Base-by-base conservation (phyloP, 1,140 invertebrate genomes). In the Calosoma granatense region DNA sequence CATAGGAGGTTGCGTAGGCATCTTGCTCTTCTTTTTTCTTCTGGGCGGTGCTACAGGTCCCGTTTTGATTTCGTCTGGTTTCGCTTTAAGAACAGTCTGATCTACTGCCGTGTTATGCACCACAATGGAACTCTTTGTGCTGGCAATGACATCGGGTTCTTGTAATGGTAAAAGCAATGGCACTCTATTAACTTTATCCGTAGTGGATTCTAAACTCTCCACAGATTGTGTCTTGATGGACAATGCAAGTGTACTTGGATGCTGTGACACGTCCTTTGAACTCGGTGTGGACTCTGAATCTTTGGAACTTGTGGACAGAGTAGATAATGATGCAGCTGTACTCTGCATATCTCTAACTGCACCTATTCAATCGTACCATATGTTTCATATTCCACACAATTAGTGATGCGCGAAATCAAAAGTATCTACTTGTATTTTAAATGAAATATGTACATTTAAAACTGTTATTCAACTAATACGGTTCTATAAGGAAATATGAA, bases 121-220 rank as follows among this genome's bases (percentile, higher is more conserved):
- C 15, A 56, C 41, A 59, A n/a, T 60, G 21, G 66, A 67, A 2
- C 80, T 81, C 75, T 95, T 95, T 56, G 92, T 93, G 73, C 92
- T 95, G 52, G 90, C 89, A 58, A 97, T 92, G 62, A 97, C 88
- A 75, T 97, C 93, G 20, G 92, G 92, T 71, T 95, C 92, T 72
- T 87, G 85, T 65, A 86, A 56, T 12, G 65, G 57, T 54, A 54
- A 30, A 55, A 63, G 60, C 59, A 47, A 59, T 12, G 54, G 36
- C 17, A 9, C 41, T 55, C 61, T 58, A 55, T 53, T 60, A 47
- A 17, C 6, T 12, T 47, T 47, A 9, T 17, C 41, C 3, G 41
- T 12, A 19, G 12, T 26, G 57, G 1, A 9, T 12, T 39, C 54
- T 57, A 51, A 57, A 51, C 56, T 53, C 57, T 26, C 19, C 22